These are phyloP conservation scores for Drosophila yakuba DNA, from an alignment of 1,140 invertebrate species.

Conservation along the genomic window DNA sequence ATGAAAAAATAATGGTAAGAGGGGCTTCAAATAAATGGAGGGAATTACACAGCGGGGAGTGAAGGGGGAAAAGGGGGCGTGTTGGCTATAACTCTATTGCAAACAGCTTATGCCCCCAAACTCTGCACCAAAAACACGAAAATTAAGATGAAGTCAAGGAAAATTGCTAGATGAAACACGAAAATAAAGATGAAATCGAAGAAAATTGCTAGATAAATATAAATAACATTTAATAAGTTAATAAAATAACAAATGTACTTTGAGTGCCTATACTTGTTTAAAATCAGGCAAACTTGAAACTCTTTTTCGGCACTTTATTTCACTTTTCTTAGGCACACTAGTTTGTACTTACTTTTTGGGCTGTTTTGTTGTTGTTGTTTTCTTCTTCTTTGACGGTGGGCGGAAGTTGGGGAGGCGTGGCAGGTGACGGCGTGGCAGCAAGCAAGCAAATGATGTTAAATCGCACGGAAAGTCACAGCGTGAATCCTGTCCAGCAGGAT, in stretches of 20 bases:
- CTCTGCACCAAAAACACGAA: neutral
- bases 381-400: neutral
- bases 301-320: too few species aligned
- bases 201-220: too few species aligned
- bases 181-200: too few species aligned
- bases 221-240: too few species aligned
- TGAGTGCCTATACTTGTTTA: too few species aligned
- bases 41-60: neutral
- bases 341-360: neutral
- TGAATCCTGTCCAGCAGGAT: conserved; percentile 47
- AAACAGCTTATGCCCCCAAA: neutral
- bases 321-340: neutral
- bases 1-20: neutral
- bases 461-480: conserved; percentile 49
- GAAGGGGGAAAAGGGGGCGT: too few species aligned
- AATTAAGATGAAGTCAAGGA: too few species aligned
- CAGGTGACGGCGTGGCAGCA: neutral
- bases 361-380: neutral
- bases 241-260: too few species aligned
- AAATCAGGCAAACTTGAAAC: too few species aligned
- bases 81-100: neutral
- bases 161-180: too few species aligned
- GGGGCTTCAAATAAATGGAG: neutral
- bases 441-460: conserved; percentile 61
- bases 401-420: neutral